Evolutionary conservation across 2,113 vertebrate genomes (phyloP).

Genomic region (Recurvirostra avosetta): DNA sequence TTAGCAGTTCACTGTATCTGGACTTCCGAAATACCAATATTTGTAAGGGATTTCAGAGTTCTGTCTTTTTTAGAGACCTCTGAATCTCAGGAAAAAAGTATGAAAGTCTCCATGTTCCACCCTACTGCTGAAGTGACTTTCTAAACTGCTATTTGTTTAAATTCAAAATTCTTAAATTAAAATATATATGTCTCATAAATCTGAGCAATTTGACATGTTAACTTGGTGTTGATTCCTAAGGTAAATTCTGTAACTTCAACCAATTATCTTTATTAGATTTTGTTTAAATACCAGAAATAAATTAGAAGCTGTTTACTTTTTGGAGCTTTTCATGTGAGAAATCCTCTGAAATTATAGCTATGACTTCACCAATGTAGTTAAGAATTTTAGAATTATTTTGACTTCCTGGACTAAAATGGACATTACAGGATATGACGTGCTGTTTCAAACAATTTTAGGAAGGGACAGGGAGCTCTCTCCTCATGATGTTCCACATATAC

Average conservation of each 20-base stretch:
- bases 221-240: background rate
- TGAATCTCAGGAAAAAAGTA: background rate
- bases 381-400: background rate
- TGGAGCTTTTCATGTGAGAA: background rate
- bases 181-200: background rate
- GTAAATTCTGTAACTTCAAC: conserved; percentile 25
- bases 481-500: background rate
- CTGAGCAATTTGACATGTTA: background rate
- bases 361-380: background rate
- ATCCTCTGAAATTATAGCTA: background rate
- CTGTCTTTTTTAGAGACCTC: background rate
- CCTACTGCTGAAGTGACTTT: background rate
- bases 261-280: conserved; percentile 23
- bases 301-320: background rate
- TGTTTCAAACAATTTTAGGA: background rate
- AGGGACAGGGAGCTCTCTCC: background rate
- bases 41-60: background rate
- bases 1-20: background rate
- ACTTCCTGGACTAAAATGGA: background rate
- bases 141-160: background rate
- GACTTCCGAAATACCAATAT: background rate
- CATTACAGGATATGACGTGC: background rate
- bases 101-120: background rate
- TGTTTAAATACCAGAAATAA: background rate
- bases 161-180: background rate